A percentile compares a stretch with the other conserved stretches of the same genome.
phyloP scores from a whole-genome alignment of 2,888 invertebrate species.

The Ceramica pisi region DNA sequence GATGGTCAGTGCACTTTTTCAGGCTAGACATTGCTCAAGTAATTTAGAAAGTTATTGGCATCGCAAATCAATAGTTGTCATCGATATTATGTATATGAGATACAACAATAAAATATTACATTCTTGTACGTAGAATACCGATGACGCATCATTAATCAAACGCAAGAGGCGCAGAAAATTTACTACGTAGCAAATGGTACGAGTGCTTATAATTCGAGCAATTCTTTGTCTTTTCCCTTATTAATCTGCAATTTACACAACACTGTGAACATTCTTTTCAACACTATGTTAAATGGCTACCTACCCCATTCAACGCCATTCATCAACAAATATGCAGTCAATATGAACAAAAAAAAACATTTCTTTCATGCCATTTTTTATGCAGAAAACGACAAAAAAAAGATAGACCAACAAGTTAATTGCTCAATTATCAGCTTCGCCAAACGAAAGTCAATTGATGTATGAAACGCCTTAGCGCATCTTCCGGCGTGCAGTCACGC shows the following conservation, averaged over 20 bases:
- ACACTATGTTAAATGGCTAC: not conserved
- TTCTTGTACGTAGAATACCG: not conserved
- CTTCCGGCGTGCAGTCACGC: slow-evolving; percentile 33
- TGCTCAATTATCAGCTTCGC: not conserved
- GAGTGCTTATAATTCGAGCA: too few relatives aligned
- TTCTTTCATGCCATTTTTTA: not conserved
- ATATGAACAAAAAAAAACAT: too few relatives aligned
- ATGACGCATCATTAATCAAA: not conserved
- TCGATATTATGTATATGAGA: too few relatives aligned
- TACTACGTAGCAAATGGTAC: not conserved
- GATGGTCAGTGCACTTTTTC: not conserved
- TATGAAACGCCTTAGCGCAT: slow-evolving; percentile 3
- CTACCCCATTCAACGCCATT: not conserved
- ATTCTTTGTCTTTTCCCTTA: not conserved
- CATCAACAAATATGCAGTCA: not conserved
- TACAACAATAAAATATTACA: slow-evolving; percentile 6
- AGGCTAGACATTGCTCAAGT: not conserved
- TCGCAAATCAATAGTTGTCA: slow-evolving; percentile 8
- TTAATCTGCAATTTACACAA: not conserved
- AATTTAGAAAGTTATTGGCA: slow-evolving; percentile 5
- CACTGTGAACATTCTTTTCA: not conserved
- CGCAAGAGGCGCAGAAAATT: not conserved
- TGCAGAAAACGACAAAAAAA: not conserved
- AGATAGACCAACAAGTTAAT: not conserved
- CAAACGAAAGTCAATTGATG: slow-evolving; percentile 9